Evolutionary conservation across 2,113 vertebrate species (phyloP).

Genomic region (Psilopogon haemacephalus): DNA sequence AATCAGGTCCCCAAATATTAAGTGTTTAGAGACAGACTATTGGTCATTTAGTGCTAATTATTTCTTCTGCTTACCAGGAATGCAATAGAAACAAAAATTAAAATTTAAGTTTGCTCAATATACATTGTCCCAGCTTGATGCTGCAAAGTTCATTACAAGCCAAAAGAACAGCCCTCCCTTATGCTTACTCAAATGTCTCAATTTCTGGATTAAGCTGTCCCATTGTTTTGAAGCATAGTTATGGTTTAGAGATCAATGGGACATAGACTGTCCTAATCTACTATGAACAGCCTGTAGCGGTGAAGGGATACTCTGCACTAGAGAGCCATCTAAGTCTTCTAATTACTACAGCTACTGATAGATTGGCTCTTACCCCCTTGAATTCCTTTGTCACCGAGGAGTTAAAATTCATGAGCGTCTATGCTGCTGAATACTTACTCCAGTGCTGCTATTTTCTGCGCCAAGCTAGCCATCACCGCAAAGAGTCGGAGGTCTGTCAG

Average conservation of each 20-base stretch:
- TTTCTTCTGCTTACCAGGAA: background rate
- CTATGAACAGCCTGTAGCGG: constrained; percentile 65
- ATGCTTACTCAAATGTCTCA: constrained; percentile 36
- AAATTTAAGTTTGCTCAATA: background rate
- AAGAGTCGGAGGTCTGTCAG: constrained; percentile 92
- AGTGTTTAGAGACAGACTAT: background rate
- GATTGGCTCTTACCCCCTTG: constrained; percentile 77
- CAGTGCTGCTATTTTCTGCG: constrained; percentile 88
- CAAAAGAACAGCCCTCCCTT: constrained; percentile 36
- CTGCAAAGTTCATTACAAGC: constrained; percentile 35
- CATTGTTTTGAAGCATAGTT: constrained; percentile 72
- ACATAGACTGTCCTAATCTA: constrained; percentile 73
- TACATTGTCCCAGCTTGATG: background rate
- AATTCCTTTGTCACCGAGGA: constrained; percentile 77
- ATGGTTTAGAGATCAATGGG: constrained; percentile 69
- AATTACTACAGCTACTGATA: constrained; percentile 81
- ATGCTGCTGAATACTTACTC: constrained; percentile 83
- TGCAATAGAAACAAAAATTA: background rate
- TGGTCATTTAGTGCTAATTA: background rate
- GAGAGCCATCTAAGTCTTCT: constrained; percentile 79
- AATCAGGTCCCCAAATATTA: background rate
- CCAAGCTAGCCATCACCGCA: constrained; percentile 89
- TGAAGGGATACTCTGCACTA: constrained; percentile 68
- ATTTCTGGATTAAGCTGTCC: constrained; percentile 71
- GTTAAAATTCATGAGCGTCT: constrained; percentile 83